Evolutionary conservation across 1,140 invertebrate species (phyloP).

Genomic region (Euschistus heros): DNA sequence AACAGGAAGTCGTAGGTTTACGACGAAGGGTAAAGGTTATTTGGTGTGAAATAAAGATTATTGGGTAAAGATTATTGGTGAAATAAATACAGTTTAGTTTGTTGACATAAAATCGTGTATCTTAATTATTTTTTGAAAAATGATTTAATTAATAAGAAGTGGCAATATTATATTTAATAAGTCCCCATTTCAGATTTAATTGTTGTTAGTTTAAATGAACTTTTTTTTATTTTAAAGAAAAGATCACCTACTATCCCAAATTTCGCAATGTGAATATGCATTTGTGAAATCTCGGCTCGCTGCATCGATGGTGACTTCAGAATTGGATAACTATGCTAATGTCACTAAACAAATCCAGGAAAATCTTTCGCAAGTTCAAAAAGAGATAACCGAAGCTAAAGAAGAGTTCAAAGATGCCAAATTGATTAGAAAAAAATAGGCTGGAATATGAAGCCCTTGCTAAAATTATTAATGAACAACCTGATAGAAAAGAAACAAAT

Average conservation of each 20-base stretch:
- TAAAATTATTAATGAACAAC: constrained; percentile 79
- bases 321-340: constrained; percentile 72
- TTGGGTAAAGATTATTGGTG: too few relatives aligned
- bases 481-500: constrained; percentile 74
- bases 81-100: too few relatives aligned
- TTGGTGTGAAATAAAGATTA: too few relatives aligned
- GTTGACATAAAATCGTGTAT: too few relatives aligned
- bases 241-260: constrained; percentile 63
- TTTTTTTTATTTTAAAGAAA: constrained; percentile 27
- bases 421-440: constrained; percentile 72
- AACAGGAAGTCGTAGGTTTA: too few relatives aligned
- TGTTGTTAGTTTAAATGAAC: too few relatives aligned
- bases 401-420: constrained; percentile 65
- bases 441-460: constrained; percentile 88
- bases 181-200: too few relatives aligned
- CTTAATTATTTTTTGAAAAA: too few relatives aligned
- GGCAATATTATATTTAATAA: too few relatives aligned
- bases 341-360: constrained; percentile 64
- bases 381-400: constrained; percentile 57
- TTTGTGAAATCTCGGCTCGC: constrained; percentile 72
- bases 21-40: too few relatives aligned
- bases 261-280: constrained; percentile 79
- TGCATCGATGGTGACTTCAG: constrained; percentile 68
- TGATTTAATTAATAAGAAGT: too few relatives aligned
- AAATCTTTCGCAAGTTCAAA: constrained; percentile 62